Evolutionary conservation across 2,797 vertebrate genomes (phyloP).

Genomic region (Anas georgica): DNA sequence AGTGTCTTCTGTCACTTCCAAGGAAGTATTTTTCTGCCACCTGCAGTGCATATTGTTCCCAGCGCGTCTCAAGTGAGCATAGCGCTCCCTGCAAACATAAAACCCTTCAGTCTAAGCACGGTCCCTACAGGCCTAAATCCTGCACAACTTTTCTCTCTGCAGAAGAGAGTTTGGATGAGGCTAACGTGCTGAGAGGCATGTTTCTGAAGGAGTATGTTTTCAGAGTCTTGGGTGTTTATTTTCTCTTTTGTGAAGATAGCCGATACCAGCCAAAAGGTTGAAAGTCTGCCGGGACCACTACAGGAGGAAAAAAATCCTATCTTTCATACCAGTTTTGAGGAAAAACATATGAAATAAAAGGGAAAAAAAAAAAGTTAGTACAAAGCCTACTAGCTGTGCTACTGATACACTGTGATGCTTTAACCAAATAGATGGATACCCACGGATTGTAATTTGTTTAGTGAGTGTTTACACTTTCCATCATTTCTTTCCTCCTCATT

Average conservation of each 20-base stretch:
- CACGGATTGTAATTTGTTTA: not conserved
- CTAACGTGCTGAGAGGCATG: not conserved
- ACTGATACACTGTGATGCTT: not conserved
- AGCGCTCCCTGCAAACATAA: not conserved
- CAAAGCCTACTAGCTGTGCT: not conserved
- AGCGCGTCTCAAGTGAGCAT: fast-evolving
- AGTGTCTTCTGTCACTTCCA: not conserved
- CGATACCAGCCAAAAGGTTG: not conserved
- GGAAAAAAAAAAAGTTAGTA: not conserved
- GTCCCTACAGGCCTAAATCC: not conserved
- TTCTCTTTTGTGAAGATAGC: not conserved
- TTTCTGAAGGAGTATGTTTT: not conserved
- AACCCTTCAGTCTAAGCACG: not conserved
- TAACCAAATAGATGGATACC: not conserved
- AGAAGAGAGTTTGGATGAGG: not conserved
- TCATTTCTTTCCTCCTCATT: fast-evolving
- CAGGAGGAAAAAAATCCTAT: not conserved
- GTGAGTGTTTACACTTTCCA: not conserved
- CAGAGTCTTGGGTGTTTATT: not conserved
- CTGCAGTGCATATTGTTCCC: not conserved
- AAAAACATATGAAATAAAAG: not conserved
- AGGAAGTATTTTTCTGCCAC: not conserved
- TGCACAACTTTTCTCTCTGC: not conserved
- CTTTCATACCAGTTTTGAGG: not conserved
- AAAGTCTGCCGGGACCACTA: not conserved